phyloP scores from a whole-genome alignment of 2,113 vertebrate genomes.

The Alouatta palliata region DNA sequence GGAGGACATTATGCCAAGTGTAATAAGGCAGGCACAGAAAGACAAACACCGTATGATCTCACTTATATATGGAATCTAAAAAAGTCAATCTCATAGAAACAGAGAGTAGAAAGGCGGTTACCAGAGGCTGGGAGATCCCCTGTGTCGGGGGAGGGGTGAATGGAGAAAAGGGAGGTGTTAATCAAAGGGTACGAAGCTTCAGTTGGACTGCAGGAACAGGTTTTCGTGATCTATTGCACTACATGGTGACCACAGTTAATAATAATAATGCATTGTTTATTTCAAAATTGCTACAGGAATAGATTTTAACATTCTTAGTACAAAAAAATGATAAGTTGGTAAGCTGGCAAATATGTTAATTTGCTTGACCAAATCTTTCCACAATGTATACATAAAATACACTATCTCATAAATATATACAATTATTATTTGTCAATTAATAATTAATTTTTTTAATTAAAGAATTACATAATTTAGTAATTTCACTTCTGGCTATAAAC shows the following conservation, averaged over 20 bases:
- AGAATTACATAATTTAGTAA: background rate
- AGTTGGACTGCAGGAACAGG: background rate
- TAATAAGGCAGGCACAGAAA: background rate
- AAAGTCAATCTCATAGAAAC: background rate
- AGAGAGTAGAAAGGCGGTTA: background rate
- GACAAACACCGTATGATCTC: background rate
- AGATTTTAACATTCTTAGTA: background rate
- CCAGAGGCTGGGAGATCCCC: background rate
- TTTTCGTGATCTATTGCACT: background rate
- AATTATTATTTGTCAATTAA: background rate
- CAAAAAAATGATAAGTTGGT: background rate
- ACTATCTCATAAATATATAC: background rate
- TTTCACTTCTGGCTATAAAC: background rate
- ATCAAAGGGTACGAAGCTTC: background rate
- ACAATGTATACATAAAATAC: background rate
- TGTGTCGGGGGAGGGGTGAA: background rate
- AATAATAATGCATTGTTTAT: background rate
- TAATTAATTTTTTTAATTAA: background rate
- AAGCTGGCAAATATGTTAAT: background rate
- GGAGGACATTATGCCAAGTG: background rate
- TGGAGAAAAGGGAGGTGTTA: background rate
- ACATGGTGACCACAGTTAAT: background rate
- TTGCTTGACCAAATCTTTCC: background rate
- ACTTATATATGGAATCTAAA: background rate
- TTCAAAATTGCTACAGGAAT: background rate